Conservation (phyloP, 2,797 vertebrate species). For the Enteromius afrohamiltoni region DNA sequence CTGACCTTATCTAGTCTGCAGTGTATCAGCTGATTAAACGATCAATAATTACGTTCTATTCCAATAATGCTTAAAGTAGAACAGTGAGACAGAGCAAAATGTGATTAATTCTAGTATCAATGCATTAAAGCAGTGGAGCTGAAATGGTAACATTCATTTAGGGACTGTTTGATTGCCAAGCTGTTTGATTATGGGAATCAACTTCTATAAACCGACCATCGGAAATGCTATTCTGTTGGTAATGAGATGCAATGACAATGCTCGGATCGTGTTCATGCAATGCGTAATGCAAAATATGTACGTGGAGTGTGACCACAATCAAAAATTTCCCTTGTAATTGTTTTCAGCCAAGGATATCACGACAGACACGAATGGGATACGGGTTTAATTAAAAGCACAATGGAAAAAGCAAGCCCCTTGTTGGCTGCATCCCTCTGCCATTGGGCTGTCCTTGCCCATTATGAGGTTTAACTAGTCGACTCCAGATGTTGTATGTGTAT, state of each 20-base stretch:
- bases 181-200: slow-evolving; percentile 42
- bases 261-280: slow-evolving; percentile 4
- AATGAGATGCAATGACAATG: slow-evolving; percentile 48
- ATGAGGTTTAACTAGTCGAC: slow-evolving; percentile 65
- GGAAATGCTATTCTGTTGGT: slow-evolving; percentile 36
- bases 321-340: slow-evolving; percentile 47
- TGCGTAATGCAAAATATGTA: slow-evolving; percentile 47
- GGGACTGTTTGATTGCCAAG: slow-evolving; percentile 44
- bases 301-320: slow-evolving; percentile 43
- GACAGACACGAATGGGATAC: slow-evolving; percentile 42
- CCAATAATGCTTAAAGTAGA: slow-evolving; percentile 15
- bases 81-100: slow-evolving; percentile 20
- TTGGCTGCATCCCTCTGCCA: slow-evolving; percentile 42
- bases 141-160: slow-evolving; percentile 46
- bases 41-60: slow-evolving; percentile 11
- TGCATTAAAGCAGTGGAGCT: slow-evolving; percentile 38
- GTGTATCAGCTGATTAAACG: slow-evolving; percentile 9
- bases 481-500: slow-evolving; percentile 74
- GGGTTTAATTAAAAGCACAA: slow-evolving; percentile 58
- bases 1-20: not conserved
- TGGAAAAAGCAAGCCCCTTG: slow-evolving; percentile 50
- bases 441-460: slow-evolving; percentile 63
- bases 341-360: slow-evolving; percentile 41
- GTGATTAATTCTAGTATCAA: slow-evolving; percentile 26
- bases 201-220: slow-evolving; percentile 24